phyloP scores from a whole-genome alignment of 1,140 invertebrate genomes.

The Drosophila nasuta region DNA sequence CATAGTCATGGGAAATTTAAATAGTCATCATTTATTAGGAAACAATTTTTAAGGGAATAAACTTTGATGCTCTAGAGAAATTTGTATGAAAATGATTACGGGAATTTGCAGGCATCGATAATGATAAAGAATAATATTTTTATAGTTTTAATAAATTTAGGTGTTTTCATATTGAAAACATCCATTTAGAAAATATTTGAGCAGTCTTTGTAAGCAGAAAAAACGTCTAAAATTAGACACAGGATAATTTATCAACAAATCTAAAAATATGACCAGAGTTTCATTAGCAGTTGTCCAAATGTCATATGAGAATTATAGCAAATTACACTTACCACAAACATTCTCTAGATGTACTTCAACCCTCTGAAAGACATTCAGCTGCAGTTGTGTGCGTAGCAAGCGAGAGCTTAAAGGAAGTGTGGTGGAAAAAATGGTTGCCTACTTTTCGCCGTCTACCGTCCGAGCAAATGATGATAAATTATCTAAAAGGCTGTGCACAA shows the following conservation, averaged over 20 bases:
- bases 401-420: background rate
- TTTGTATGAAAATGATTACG: no score
- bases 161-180: no score
- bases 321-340: background rate
- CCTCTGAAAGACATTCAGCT: background rate
- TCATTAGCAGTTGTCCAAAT: background rate
- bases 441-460: slow-evolving; percentile 4
- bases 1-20: background rate
- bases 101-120: no score
- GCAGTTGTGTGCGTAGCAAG: background rate
- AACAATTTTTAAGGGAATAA: no score
- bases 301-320: background rate
- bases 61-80: no score
- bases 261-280: background rate
- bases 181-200: no score
- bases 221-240: background rate
- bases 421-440: slow-evolving; percentile 7
- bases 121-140: no score
- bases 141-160: no score
- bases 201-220: background rate
- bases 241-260: background rate
- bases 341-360: background rate
- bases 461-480: slow-evolving; percentile 43
- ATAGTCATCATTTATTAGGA: background rate
- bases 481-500: slow-evolving; percentile 4